phyloP scores from a whole-genome alignment of 2,888 invertebrate genomes.

The Amphiduros pacificus region DNA sequence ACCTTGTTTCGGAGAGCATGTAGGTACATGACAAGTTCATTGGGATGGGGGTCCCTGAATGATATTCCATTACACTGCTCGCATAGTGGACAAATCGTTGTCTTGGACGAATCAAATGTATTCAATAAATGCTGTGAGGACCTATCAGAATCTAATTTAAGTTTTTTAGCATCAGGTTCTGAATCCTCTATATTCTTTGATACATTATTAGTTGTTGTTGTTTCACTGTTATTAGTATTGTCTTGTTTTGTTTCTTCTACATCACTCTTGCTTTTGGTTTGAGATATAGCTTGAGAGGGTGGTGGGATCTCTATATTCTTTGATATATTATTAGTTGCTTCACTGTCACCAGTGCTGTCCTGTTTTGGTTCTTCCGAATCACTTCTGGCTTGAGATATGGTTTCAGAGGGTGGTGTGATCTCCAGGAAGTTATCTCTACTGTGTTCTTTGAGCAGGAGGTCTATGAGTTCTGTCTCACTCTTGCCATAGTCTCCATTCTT shows the following conservation, averaged over 20 bases:
- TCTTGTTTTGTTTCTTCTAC: no score
- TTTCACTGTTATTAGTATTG: no score
- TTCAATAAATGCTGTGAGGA: not conserved
- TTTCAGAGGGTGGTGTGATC: no score
- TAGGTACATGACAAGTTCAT: conserved; percentile 92
- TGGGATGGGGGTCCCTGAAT: conserved; percentile 86
- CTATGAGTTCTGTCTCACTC: conserved; percentile 74
- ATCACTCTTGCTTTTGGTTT: no score
- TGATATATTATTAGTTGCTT: no score
- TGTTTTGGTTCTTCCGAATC: not conserved
- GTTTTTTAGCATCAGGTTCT: conserved; percentile 1
- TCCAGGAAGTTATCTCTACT: no score
- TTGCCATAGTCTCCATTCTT: conserved; percentile 85
- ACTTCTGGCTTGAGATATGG: not conserved
- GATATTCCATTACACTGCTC: conserved; percentile 50
- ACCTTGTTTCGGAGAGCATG: conserved; percentile 70
- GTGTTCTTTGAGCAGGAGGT: not conserved
- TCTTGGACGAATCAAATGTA: conserved; percentile 7
- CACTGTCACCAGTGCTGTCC: not conserved
- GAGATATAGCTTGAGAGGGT: no score
- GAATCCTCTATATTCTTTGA: no score
- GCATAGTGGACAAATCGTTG: conserved; percentile 3
- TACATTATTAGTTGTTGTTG: no score
- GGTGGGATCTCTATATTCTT: no score
- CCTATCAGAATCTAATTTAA: not conserved